These are phyloP conservation scores for Trididemnum clinides DNA, from an alignment of 23 tunicate species.

Conservation along the genomic window DNA sequence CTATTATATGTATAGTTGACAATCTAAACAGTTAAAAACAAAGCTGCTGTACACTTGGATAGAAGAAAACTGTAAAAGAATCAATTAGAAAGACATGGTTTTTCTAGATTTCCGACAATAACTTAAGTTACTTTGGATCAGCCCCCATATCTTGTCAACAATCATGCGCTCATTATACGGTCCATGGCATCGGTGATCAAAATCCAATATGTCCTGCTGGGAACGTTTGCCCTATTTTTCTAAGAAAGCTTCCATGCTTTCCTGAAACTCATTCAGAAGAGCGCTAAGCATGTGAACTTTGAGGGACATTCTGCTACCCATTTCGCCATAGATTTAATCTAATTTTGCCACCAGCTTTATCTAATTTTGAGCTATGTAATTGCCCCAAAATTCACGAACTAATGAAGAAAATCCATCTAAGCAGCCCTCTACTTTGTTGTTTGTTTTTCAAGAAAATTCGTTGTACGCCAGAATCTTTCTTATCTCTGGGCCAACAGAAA, in stretches of 20 bases:
- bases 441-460: background rate
- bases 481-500: background rate
- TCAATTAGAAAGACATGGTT: background rate
- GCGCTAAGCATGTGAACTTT: slow-evolving; percentile 21
- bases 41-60: too few relatives aligned
- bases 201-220: too few relatives aligned
- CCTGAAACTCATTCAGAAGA: too few relatives aligned
- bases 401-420: background rate
- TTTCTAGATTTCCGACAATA: too few relatives aligned
- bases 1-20: too few relatives aligned
- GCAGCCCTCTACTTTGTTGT: background rate
- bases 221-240: slow-evolving; percentile 7
- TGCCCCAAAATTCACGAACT: background rate
- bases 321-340: slow-evolving; percentile 14
- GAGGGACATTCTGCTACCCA: slow-evolving; percentile 18
- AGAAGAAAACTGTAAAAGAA: too few relatives aligned
- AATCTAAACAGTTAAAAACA: too few relatives aligned
- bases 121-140: too few relatives aligned
- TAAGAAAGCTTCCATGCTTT: slow-evolving; percentile 5
- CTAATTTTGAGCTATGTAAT: slow-evolving; percentile 21
- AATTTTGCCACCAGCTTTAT: too few relatives aligned
- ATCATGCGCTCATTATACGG: slow-evolving; percentile 33
- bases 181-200: slow-evolving; percentile 17
- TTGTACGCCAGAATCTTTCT: background rate
- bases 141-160: background rate